phyloP scores from a whole-genome alignment of 2,797 vertebrate genomes.

The Pangasius krempfi region DNA sequence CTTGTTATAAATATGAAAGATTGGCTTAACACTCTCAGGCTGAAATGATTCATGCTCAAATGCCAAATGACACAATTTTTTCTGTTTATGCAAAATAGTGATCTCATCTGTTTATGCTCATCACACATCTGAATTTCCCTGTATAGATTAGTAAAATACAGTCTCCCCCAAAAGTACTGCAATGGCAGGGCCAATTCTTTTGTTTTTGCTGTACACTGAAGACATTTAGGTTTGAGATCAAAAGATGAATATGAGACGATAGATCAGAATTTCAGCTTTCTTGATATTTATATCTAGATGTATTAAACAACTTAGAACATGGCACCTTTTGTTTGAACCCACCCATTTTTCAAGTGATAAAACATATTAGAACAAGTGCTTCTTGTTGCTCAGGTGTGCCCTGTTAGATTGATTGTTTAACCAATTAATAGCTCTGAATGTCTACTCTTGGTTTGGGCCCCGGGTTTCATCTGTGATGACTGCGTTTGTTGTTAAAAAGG shows the following conservation, averaged over 20 bases:
- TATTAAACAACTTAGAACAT: not conserved
- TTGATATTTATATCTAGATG: not conserved
- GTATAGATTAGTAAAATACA: not conserved
- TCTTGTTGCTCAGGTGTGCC: not conserved
- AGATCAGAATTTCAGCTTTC: not conserved
- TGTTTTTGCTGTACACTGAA: not conserved
- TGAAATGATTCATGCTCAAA: conserved; percentile 31
- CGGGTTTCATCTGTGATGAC: not conserved
- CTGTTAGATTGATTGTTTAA: not conserved
- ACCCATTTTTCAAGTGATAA: not conserved
- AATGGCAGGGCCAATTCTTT: not conserved
- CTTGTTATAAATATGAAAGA: conserved; percentile 32
- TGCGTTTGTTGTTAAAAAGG: not conserved
- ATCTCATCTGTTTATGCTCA: conserved; percentile 10
- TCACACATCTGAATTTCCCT: not conserved
- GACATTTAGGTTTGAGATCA: not conserved
- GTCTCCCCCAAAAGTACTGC: not conserved
- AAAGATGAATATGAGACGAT: not conserved
- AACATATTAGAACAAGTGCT: not conserved
- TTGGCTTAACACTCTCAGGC: conserved; percentile 24
- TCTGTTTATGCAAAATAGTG: conserved; percentile 18
- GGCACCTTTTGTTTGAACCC: not conserved
- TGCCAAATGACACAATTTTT: conserved; percentile 24
- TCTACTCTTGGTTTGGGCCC: not conserved
- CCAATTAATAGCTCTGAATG: not conserved